Percentiles rank a stretch among this genome's conserved stretches.
These are phyloP conservation scores for Folsomia manolachei DNA, from an alignment of 2,888 invertebrate species.

Conservation along the genomic window DNA sequence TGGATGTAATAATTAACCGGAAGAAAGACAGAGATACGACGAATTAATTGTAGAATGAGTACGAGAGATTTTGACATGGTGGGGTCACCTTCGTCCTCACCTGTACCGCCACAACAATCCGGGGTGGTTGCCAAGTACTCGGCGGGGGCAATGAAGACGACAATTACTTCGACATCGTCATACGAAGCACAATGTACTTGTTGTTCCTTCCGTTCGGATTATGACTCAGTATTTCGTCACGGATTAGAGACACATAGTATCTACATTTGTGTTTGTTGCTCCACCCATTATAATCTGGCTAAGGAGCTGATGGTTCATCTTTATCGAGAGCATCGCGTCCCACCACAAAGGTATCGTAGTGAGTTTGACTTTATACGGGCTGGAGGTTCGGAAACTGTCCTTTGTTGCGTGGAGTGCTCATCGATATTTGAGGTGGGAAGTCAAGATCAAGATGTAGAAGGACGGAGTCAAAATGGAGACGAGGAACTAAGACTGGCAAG, in stretches of 20 bases:
- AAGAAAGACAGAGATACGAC: no score
- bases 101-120: not conserved
- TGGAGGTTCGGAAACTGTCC: slow-evolving; percentile 25
- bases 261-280: slow-evolving; percentile 77
- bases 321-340: slow-evolving; percentile 72
- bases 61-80: no score
- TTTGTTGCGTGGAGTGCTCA: slow-evolving; percentile 25
- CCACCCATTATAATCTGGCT: slow-evolving; percentile 76
- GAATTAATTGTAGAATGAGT: no score
- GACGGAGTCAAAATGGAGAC: no score
- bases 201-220: slow-evolving; percentile 17
- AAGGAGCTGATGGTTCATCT: slow-evolving; percentile 76
- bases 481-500: no score
- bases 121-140: not conserved
- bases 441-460: not conserved
- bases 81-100: not conserved
- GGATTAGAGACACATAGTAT: slow-evolving; percentile 78
- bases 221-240: slow-evolving; percentile 56
- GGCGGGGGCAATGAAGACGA: not conserved
- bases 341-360: slow-evolving; percentile 66
- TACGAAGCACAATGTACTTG: slow-evolving; percentile 23
- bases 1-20: no score
- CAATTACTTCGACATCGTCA: not conserved
- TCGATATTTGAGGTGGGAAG: not conserved
- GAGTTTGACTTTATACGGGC: slow-evolving; percentile 65